These are phyloP conservation scores for Anastrepha obliqua DNA, from an alignment of 1,140 invertebrate genomes.

Conservation along the genomic window DNA sequence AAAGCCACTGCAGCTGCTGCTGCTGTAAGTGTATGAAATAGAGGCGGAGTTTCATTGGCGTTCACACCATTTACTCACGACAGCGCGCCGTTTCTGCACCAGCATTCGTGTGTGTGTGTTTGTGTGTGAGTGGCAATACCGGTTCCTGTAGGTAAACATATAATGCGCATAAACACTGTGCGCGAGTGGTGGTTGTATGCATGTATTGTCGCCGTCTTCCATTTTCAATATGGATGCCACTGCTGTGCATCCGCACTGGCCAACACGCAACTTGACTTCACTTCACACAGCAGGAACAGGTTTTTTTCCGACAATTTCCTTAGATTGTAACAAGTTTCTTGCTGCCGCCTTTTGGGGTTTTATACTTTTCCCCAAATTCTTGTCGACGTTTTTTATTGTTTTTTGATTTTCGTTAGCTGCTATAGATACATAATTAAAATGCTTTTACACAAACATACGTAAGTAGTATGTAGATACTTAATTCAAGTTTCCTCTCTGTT, in stretches of 20 bases:
- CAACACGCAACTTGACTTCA: constrained; percentile 42
- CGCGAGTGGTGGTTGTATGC: constrained; percentile 56
- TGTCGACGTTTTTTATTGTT: not conserved
- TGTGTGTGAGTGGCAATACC: constrained; percentile 52
- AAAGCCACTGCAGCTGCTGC: constrained; percentile 55
- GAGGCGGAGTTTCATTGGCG: constrained; percentile 63
- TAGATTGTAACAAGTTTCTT: constrained; percentile 42
- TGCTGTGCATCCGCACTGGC: constrained; percentile 39
- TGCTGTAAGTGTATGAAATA: constrained; percentile 56
- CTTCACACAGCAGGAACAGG: constrained; percentile 54
- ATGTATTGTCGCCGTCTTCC: constrained; percentile 46
- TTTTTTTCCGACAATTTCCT: constrained; percentile 14
- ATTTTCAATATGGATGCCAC: constrained; percentile 67
- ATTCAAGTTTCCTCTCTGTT: not conserved
- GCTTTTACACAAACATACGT: too few species aligned
- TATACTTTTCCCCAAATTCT: not conserved
- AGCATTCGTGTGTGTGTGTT: constrained; percentile 31
- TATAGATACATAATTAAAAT: too few species aligned
- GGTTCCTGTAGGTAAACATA: not conserved
- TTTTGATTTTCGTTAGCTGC: not conserved
- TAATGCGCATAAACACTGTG: not conserved
- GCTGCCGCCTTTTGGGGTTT: not conserved
- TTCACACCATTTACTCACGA: constrained; percentile 20
- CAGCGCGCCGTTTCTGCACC: not conserved
- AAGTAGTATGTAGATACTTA: not conserved